Evolutionary conservation across 2,888 invertebrate species (phyloP).

Genomic region (Smittia aterrima): DNA sequence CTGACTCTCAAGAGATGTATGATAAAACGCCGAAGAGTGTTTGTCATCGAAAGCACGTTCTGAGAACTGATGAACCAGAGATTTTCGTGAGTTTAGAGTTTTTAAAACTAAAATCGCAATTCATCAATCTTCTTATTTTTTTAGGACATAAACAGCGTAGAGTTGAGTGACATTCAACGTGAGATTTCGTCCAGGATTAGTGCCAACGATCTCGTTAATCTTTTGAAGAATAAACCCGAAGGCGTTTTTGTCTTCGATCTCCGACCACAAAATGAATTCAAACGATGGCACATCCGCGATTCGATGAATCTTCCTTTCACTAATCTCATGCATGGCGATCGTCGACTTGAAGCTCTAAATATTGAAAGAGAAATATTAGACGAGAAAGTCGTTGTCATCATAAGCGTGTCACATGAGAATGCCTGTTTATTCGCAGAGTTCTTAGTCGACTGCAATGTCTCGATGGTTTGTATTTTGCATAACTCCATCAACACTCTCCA

Average conservation of each 20-base stretch:
- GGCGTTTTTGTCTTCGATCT: constrained; percentile 68
- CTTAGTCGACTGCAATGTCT: constrained; percentile 73
- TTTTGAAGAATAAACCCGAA: constrained; percentile 62
- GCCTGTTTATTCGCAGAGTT: constrained; percentile 82
- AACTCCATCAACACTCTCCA: constrained; percentile 81
- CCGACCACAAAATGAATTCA: constrained; percentile 67
- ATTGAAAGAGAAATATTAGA: constrained; percentile 57
- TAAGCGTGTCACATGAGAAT: constrained; percentile 76
- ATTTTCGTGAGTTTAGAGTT: constrained; percentile 48
- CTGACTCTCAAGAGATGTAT: constrained; percentile 83
- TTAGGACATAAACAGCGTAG: constrained; percentile 69
- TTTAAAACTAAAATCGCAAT: too few relatives aligned
- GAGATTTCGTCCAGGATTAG: constrained; percentile 83
- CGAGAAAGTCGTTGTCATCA: constrained; percentile 64
- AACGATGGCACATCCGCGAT: constrained; percentile 72
- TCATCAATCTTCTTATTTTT: too few relatives aligned
- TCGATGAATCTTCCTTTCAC: constrained; percentile 89
- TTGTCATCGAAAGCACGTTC: constrained; percentile 77
- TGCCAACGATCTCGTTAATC: constrained; percentile 74
- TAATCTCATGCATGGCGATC: constrained; percentile 69
- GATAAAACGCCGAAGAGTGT: constrained; percentile 84
- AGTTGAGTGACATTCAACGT: constrained; percentile 65
- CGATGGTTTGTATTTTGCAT: constrained; percentile 80
- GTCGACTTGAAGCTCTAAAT: constrained; percentile 69
- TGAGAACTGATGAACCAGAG: constrained; percentile 51